These are phyloP conservation scores for Ceraclea dissimilis DNA, from an alignment of 2,888 invertebrate species.

Conservation along the genomic window DNA sequence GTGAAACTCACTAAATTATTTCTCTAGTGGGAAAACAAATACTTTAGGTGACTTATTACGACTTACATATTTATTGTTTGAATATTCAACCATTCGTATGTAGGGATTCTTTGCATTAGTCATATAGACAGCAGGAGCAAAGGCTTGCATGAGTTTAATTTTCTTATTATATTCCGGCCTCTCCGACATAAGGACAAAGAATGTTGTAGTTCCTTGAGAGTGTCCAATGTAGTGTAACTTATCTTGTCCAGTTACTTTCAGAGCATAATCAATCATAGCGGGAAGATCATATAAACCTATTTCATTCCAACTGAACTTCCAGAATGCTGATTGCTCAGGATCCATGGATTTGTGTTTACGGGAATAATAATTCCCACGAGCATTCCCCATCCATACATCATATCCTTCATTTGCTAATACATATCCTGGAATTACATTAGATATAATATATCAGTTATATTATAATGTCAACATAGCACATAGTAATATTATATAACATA, in stretches of 20 bases:
- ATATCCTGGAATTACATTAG: conserved; percentile 15
- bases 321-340: conserved; percentile 30
- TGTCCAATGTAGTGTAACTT: conserved; percentile 65
- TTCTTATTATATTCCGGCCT: conserved; percentile 53
- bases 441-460: no score
- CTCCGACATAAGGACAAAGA: conserved; percentile 52
- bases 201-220: conserved; percentile 59
- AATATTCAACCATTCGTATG: conserved; percentile 38
- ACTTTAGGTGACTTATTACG: no score
- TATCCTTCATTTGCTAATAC: conserved; percentile 48
- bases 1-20: no score
- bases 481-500: no score
- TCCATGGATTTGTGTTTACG: conserved; percentile 37
- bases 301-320: conserved; percentile 65
- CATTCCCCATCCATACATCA: conserved; percentile 64
- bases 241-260: conserved; percentile 44
- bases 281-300: conserved; percentile 69
- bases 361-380: conserved; percentile 54
- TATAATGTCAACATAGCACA: no score
- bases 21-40: no score
- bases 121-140: conserved; percentile 55
- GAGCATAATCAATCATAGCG: conserved; percentile 62
- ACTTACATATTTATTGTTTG: no score
- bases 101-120: conserved; percentile 43
- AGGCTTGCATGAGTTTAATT: conserved; percentile 48